Evolutionary conservation across 2,888 invertebrate species (phyloP), one percentile per base, ranked within the genome.

Genomic region (Apantesis nais): DNA sequence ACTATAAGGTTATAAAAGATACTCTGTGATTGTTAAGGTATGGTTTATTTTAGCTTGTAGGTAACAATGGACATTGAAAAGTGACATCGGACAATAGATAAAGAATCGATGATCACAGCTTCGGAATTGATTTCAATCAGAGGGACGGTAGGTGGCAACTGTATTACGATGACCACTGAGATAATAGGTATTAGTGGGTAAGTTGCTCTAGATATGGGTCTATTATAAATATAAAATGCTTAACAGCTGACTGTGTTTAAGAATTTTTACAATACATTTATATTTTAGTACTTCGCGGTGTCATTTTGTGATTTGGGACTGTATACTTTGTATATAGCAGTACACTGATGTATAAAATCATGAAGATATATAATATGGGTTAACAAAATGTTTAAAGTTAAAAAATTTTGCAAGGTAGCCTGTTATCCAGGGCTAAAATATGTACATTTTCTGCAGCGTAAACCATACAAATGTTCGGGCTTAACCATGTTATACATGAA

Each of bases 51-150:
- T 82, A 0, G 25, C 3, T 37, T 75, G 69, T 9, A 12, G 4
- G 37, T 73, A 41, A 25, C 25, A 16, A 14, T 55, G 58, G 67
- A 66, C 11, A 67, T 66, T 76, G 70, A 65, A 65, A 73, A 77
- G 74, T 80, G 75, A 82, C 84, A 79, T 80, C 82, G 81, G 78
- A 86, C 88, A 88, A 91, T 88, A 78, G 75, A 76, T 82, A 78
- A 82, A 83, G 85, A 87, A 91, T 92, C 92, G 92, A 93, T 93
- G 89, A 87, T 82, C 83, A 84, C 84, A 86, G 86, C 83, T 88
- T 85, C 78, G 83, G 88, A 89, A 93, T 93, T 92, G 92, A 92
- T 93, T 93, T 91, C 93, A 92, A 93, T 93, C 92, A 92, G 81
- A 78, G 75, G 83, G 91, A 88, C 93, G 79, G 93, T 93, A 93